Percentiles rank a stretch among this genome's conserved stretches.
phyloP scores from a whole-genome alignment of 2,797 vertebrate genomes.

The Melanogrammus aeglefinus region DNA sequence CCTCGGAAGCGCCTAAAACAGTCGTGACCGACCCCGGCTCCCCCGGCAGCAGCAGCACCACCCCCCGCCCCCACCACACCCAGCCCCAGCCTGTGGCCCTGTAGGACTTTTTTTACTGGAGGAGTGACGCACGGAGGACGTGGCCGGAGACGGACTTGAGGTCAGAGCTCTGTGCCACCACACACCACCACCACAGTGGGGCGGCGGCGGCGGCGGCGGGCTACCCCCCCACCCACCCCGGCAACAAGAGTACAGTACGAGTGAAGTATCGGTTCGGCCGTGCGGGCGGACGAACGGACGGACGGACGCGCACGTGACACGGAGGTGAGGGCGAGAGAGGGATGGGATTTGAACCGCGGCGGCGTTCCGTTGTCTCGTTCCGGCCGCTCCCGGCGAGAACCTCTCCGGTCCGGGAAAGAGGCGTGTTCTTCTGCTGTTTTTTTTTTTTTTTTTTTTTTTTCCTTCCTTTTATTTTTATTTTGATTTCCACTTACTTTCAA shows the following conservation, averaged over 20 bases:
- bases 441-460: constrained; percentile 27
- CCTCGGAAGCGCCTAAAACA: constrained; percentile 97
- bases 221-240: no score
- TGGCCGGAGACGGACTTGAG: constrained; percentile 66
- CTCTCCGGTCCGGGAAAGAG: constrained; percentile 57
- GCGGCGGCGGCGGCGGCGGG: constrained; percentile 43
- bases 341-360: constrained; percentile 47
- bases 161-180: constrained; percentile 62
- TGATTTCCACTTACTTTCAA: constrained; percentile 83
- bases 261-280: not conserved
- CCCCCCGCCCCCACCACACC: constrained; percentile 36
- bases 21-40: constrained; percentile 75
- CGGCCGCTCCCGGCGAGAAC: constrained; percentile 54
- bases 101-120: constrained; percentile 60
- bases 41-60: constrained; percentile 20
- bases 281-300: constrained; percentile 55
- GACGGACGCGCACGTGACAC: constrained; percentile 61
- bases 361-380: constrained; percentile 61
- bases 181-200: constrained; percentile 68
- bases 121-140: constrained; percentile 62
- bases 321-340: constrained; percentile 49
- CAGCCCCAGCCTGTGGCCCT: constrained; percentile 69
- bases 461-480: constrained; percentile 57
- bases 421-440: constrained; percentile 69
- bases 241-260: not conserved